Base-by-base conservation (phyloP, 1,140 invertebrate genomes). In the Heliothis subflexa region DNA sequence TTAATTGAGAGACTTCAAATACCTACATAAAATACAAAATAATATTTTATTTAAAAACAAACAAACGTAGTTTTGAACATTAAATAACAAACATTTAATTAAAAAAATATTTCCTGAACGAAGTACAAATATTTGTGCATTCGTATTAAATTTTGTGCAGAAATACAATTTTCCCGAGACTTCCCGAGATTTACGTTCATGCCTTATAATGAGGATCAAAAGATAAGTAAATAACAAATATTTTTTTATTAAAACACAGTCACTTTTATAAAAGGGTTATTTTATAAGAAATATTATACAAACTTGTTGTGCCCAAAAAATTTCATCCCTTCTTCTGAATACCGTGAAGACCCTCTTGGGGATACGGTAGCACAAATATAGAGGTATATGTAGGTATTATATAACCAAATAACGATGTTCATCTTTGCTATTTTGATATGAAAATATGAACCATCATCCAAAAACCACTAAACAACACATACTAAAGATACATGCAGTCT, bases 181-280 rank as follows among this genome's bases (percentile, higher is more conserved):
- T 16, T 7, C 9, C 52, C 4, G 9, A 10, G n/a, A 54, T 54
- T 54, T n/a, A 9, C 0, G 52, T 45, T 64, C 33, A 16, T 18
- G 45, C 40, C 45, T 64, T 33, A 64, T 45, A 16, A 64, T 45
- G 33, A 16, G 61, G 14, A 33, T 40, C 61, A 10, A 11, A 45
- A 28, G 61, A 64, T 45, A 28, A 64, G 61, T 64, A 64, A 45
- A 64, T 64, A 64, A 64, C 33, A 45, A 45, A 64, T 33, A 18
- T 11, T 64, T 64, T 40, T 64, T 64, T 64, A 64, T 64, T 64
- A 64, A 64, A 64, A 64, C 61, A 62, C 28, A 14, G 33, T 33
- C 33, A 64, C n/a, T 45, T 16, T 45, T 62, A 62, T 62, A 40
- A 62, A 62, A 62, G 61, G 33, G 40, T 45, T 62, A 21, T 52